Evolutionary conservation across 2,888 invertebrate species (phyloP).

Genomic region (Pachymerium ferrugineum): DNA sequence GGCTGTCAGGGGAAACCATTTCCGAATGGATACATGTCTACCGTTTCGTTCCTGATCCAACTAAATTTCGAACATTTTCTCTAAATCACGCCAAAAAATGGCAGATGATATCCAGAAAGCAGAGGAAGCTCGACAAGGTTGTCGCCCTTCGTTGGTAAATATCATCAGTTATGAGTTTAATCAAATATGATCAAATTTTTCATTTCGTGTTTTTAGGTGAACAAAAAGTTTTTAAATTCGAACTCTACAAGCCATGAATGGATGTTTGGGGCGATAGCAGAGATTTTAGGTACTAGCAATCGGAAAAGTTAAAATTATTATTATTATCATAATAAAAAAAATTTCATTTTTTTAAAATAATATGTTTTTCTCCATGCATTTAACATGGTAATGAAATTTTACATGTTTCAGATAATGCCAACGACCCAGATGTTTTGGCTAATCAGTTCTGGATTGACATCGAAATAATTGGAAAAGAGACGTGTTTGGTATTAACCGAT

Average conservation of each 20-base stretch:
- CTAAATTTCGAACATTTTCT: no score
- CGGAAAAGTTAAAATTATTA: not conserved
- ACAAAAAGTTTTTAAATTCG: slow-evolving; percentile 9
- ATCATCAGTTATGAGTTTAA: not conserved
- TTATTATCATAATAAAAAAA: no score
- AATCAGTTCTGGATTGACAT: slow-evolving; percentile 28
- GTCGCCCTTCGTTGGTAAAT: not conserved
- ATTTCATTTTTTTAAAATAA: no score
- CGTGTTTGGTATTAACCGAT: slow-evolving; percentile 19
- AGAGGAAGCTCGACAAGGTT: not conserved
- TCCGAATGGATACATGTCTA: no score
- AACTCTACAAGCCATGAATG: slow-evolving; percentile 28
- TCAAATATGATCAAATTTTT: not conserved
- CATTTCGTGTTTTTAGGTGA: not conserved
- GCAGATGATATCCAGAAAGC: no score
- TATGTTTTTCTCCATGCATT: no score
- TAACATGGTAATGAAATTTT: not conserved
- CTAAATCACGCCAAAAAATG: not conserved
- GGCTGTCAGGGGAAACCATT: no score
- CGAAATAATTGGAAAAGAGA: not conserved
- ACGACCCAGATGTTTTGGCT: slow-evolving; percentile 12
- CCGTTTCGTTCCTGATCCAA: no score
- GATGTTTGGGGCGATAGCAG: slow-evolving; percentile 30
- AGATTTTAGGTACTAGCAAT: not conserved
- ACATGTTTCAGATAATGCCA: slow-evolving; percentile 16